Base-by-base conservation (phyloP, 2,113 vertebrate genomes). In the Gobio gobio region DNA sequence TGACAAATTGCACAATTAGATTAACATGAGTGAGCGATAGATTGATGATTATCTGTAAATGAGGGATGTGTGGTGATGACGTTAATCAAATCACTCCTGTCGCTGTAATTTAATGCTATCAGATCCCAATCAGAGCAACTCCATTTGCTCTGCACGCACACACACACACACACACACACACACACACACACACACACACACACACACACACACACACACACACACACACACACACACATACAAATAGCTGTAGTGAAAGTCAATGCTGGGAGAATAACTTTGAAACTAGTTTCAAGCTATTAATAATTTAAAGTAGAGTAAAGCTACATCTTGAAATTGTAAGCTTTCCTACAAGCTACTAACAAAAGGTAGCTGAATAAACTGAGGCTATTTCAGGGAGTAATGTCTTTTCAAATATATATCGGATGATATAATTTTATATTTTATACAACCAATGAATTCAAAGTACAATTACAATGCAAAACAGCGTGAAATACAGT, bases 1-100 rank as follows among this genome's bases (percentile, higher is more conserved):
- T 94, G 93, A 94, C 92, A 94, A 94, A 94, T 94, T 91, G 88
- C 89, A 92, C 92, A 93, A 94, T 94, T 93, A 94, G 93, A 93
- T 94, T 90, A 92, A 91, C 82, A 92, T 90, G 92, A 93, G 83
- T 87, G 89, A 85, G 89, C 91, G 92, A 93, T 90, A 94, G 91
- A 93, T 86, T 91, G 90, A 93, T 92, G 92, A 93, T 94, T 94
- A 94, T 94, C 93, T 93, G 92, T 93, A 91, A 94, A 93, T 94
- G 93, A 94, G 92, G 87, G 87, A 92, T 88, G 85, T 90, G 87
- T 88, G 90, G 70, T 88, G 78, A 63, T 43, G 64, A 88, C 92
- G 92, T 93, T 93, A 93, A 91, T 90, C 90, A 91, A 90, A 93
- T 93, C 92, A 88, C 86, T 85, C 66, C 84, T 85, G 84, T 81